A percentile compares a stretch with the other conserved stretches of the same genome.
Conservation (phyloP, 2,888 invertebrate genomes). For the Bunonema sp. region DNA sequence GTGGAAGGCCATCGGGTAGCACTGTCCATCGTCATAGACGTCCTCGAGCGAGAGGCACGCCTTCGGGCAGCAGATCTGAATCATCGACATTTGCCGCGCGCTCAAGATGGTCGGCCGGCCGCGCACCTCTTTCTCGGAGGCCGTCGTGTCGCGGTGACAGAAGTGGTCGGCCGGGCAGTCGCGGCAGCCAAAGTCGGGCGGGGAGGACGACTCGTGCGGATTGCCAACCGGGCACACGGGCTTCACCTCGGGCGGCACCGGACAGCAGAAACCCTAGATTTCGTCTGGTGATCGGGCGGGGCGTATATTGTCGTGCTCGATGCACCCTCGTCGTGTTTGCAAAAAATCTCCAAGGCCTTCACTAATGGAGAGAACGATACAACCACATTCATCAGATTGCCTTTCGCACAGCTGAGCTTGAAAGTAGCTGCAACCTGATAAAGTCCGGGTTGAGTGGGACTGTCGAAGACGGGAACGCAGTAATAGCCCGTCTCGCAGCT, state of each 20-base stretch:
- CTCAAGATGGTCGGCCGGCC: too few species aligned
- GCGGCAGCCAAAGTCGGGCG: conserved; percentile 23
- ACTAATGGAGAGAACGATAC: too few species aligned
- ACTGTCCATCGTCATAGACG: conserved; percentile 35
- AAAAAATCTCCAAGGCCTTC: too few species aligned
- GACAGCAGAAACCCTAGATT: conserved; percentile 33
- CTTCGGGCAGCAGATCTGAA: conserved; percentile 38
- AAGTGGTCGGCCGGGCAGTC: conserved; percentile 32
- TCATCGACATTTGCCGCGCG: too few species aligned
- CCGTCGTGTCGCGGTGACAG: conserved; percentile 28
- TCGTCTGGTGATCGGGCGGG: too few species aligned
- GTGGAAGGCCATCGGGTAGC: conserved; percentile 29
- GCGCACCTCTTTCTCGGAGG: conserved; percentile 26
- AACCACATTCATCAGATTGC: too few species aligned
- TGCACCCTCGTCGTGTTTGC: too few species aligned
- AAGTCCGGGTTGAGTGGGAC: conserved; percentile 21
- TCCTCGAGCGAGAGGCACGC: conserved; percentile 38
- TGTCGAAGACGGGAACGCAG: conserved; percentile 34
- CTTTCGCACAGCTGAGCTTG: too few species aligned
- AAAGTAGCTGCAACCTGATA: too few species aligned
- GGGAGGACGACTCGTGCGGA: conserved; percentile 21
- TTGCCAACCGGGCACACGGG: conserved; percentile 37
- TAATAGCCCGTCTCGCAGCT: conserved; percentile 28
- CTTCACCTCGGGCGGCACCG: conserved; percentile 22
- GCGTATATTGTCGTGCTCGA: too few species aligned